Conservation (phyloP, 2,113 vertebrate species). For the Amazona vittata region DNA sequence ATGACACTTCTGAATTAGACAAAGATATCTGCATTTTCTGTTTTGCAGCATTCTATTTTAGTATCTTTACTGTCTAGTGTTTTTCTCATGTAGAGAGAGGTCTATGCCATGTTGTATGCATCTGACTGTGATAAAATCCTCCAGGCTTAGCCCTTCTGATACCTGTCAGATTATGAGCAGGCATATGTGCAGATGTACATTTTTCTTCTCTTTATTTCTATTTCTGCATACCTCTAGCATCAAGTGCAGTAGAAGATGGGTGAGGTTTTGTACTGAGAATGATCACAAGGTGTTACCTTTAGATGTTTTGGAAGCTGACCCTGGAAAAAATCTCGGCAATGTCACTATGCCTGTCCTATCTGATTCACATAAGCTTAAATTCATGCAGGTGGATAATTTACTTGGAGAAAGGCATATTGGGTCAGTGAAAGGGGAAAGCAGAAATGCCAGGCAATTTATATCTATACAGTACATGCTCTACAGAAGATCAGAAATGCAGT, state of each 20-base stretch:
- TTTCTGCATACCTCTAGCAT: neutral
- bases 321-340: neutral
- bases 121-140: neutral
- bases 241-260: neutral
- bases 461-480: accelerated
- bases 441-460: neutral
- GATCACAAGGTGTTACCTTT: neutral
- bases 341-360: neutral
- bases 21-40: neutral
- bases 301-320: neutral
- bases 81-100: neutral
- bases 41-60: neutral
- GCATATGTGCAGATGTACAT: neutral
- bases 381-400: neutral
- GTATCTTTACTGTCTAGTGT: neutral
- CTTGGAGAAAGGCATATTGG: neutral
- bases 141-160: neutral
- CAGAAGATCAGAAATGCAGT: neutral
- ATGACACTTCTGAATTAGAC: neutral
- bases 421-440: neutral
- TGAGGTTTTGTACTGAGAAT: neutral
- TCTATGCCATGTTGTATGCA: neutral
- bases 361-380: neutral
- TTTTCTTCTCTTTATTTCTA: neutral
- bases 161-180: neutral